A percentile compares a stretch with the other conserved stretches of the same genome.
Evolutionary conservation across 2,113 vertebrate species (phyloP).

Genomic region (Bubo blakistoni): DNA sequence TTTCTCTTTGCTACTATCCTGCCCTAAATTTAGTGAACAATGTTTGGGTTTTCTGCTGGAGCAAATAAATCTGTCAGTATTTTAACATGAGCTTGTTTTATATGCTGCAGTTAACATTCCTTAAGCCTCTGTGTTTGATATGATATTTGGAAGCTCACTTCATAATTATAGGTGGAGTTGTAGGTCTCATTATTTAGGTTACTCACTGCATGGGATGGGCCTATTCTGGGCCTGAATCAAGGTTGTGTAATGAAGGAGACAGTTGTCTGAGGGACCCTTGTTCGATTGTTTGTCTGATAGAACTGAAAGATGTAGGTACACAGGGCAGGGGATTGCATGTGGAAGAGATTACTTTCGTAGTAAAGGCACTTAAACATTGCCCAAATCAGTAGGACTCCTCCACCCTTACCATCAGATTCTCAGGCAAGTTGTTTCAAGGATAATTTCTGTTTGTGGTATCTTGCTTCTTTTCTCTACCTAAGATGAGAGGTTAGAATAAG

Average conservation of each 20-base stretch:
- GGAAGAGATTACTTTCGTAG: neutral
- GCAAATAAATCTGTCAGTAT: conserved; percentile 7
- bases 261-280: neutral
- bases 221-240: neutral
- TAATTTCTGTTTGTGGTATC: neutral
- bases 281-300: neutral
- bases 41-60: neutral
- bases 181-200: neutral
- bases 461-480: neutral
- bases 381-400: neutral
- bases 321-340: neutral
- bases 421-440: neutral
- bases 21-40: neutral
- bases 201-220: neutral
- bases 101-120: neutral
- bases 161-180: neutral
- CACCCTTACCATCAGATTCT: neutral
- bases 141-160: neutral
- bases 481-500: neutral
- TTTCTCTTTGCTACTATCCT: neutral
- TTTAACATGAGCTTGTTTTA: neutral
- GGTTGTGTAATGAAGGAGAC: neutral
- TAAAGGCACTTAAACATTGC: neutral
- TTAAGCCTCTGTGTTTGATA: neutral
- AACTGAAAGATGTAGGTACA: neutral